Percentiles rank a stretch among this genome's conserved stretches.
Evolutionary conservation across 2,888 invertebrate species (phyloP).

Genomic region (Melinopterus prodromus): DNA sequence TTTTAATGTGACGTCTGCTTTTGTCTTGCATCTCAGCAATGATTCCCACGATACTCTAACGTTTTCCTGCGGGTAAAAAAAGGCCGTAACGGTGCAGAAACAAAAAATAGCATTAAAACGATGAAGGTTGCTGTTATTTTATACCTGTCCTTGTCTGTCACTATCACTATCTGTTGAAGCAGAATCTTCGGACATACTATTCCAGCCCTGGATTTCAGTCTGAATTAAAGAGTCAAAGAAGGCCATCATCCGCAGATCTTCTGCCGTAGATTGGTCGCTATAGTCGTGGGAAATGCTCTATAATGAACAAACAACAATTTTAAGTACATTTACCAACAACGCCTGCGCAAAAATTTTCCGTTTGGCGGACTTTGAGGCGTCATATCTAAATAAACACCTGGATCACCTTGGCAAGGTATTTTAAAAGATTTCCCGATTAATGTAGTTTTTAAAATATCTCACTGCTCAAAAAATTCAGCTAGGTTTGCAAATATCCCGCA

Average conservation of each 20-base stretch:
- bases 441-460: no score
- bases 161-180: constrained; percentile 54
- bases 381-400: no score
- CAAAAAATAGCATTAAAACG: background rate
- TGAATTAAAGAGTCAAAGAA: constrained; percentile 95
- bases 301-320: background rate
- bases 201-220: constrained; percentile 85
- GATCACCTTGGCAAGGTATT: no score
- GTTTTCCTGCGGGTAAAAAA: constrained; percentile 33
- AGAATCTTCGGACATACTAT: constrained; percentile 52
- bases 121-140: constrained; percentile 7
- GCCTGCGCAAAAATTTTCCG: no score
- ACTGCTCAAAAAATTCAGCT: no score
- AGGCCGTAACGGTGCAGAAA: background rate
- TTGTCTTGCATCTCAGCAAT: constrained; percentile 53
- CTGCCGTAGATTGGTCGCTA: constrained; percentile 84
- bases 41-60: constrained; percentile 38
- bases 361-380: no score
- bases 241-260: constrained; percentile 96
- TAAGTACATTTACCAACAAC: no score
- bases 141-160: constrained; percentile 41
- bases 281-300: constrained; percentile 78
- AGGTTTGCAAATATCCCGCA: no score
- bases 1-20: constrained; percentile 54
- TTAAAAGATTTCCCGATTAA: no score